Evolutionary conservation across 2,797 vertebrate species (phyloP).

Genomic region (Mergus octosetaceus): DNA sequence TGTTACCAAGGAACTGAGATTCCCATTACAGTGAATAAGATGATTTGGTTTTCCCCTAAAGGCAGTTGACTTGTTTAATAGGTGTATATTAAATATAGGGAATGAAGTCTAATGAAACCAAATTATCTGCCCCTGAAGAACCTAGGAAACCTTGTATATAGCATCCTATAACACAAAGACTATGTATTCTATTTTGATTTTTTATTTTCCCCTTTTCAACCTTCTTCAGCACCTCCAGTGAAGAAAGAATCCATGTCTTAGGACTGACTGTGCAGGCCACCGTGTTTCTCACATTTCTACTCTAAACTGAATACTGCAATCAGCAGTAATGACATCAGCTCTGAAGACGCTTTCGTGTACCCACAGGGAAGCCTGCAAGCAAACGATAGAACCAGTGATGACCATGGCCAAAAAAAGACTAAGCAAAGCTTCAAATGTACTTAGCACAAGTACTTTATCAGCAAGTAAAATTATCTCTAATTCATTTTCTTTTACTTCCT

Average conservation of each 20-base stretch:
- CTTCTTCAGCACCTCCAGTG: neutral
- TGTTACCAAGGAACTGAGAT: neutral
- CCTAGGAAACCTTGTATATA: neutral
- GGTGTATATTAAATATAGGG: neutral
- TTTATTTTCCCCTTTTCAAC: neutral
- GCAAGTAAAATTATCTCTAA: neutral
- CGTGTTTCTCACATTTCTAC: neutral
- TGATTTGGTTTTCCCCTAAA: neutral
- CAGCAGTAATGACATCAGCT: neutral
- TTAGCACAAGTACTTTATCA: neutral
- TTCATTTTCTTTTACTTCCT: neutral
- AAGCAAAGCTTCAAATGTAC: neutral
- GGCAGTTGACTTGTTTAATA: neutral
- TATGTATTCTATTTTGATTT: neutral
- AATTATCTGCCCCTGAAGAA: neutral
- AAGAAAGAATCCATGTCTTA: neutral
- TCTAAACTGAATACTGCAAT: neutral
- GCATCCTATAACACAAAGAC: neutral
- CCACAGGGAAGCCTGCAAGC: neutral
- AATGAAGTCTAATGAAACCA: neutral
- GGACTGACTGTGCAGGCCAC: neutral
- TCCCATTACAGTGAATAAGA: neutral
- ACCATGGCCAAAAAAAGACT: neutral
- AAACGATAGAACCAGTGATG: neutral
- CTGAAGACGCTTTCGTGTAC: accelerated